A percentile compares a stretch with the other conserved stretches of the same genome.
phyloP scores from a whole-genome alignment of 2,113 vertebrate species.

The Grammomys dolichurus region DNA sequence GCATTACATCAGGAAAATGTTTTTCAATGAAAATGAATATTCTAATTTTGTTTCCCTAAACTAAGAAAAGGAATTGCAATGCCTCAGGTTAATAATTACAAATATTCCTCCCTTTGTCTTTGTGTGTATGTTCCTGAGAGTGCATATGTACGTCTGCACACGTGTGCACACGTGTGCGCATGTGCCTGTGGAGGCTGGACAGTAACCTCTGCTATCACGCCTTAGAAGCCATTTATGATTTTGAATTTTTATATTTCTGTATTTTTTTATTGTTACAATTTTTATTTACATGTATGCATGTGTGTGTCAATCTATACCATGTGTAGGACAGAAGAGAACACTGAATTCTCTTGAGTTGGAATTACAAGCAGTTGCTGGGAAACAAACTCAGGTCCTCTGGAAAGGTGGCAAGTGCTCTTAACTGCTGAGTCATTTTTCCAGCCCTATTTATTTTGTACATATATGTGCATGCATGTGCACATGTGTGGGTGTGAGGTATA shows the following conservation, averaged over 20 bases:
- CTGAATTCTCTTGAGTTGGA: neutral
- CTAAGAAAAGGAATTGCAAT: conserved; percentile 47
- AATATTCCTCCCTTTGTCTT: neutral
- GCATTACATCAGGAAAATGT: conserved; percentile 9
- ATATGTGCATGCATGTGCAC: neutral
- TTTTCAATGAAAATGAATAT: neutral
- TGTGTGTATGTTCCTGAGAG: neutral
- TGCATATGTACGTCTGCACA: neutral
- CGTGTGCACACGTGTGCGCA: neutral
- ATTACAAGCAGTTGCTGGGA: neutral
- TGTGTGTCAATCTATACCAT: neutral
- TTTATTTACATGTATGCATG: neutral
- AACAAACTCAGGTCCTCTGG: neutral
- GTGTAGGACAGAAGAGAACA: neutral
- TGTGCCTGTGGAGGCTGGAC: neutral
- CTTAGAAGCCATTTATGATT: neutral
- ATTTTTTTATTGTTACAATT: neutral
- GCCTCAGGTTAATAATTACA: neutral
- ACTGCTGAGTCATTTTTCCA: neutral
- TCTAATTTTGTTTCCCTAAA: conserved; percentile 37
- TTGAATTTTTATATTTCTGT: neutral
- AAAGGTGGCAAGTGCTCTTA: neutral
- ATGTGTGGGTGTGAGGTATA: neutral
- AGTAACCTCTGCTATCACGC: neutral
- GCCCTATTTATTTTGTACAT: neutral